Base-by-base conservation (phyloP, 2,888 invertebrate genomes). In the Eristalinus sepulchralis region DNA sequence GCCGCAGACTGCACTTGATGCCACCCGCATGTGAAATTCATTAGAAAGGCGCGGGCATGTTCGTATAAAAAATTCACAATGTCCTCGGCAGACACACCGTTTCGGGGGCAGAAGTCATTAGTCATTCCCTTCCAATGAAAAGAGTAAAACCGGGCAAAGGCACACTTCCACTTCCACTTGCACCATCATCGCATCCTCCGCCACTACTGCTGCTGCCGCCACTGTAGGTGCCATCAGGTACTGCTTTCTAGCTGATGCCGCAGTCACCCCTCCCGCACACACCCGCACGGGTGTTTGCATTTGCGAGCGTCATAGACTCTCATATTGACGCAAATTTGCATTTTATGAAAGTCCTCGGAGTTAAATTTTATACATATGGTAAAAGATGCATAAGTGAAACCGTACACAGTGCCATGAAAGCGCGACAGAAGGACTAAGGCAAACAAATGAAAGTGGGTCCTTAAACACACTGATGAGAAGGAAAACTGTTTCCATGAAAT, bases 401-500 rank as follows among this genome's bases (percentile, higher is more conserved):
- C 78, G 86, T 86, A 83, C 82, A 86, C 86, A 86, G 71, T 57
- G 68, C 70, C 70, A 67, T 83, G 59, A 83, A 83, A 86, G 83
- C 78, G 78, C 83, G 75, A 79, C 70, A 36, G 78, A 83, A 86
- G 86, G 79, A 79, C 86, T 79, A 71, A 57, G 63, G 83, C 86
- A 83, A 83, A 83, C 86, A 86, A 83, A 83, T 75, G 83, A 86
- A 83, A 86, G 86, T 86, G 86, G 86, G 86, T 79, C 83, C 86
- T 86, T 86, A 86, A 81, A 83, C 83, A 86, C 78, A 79, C 86
- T 86, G 86, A 86, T 86, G 86, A 86, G 83, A 86, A 66, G 83
- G 66, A 86, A 83, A 83, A 86, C 86, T 83, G 78, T 86, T 83
- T 86, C 75, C 83, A 75, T 85, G 82, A 82, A 85, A 83, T 78